Conservation (phyloP, 2,113 vertebrate species). For the Camelus bactrianus region DNA sequence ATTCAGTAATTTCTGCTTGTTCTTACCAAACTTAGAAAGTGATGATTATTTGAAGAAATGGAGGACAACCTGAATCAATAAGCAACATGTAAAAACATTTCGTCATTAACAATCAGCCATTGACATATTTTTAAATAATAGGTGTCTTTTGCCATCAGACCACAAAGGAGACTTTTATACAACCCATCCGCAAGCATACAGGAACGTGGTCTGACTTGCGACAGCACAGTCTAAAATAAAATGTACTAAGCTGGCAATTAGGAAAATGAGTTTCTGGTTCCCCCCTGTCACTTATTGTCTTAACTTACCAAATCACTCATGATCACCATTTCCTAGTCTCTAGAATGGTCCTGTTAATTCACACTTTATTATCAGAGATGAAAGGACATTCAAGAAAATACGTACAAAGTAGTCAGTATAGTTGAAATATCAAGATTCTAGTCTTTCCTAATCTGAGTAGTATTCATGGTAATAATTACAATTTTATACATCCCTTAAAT, state of each 20-base stretch:
- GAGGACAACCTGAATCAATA: neutral
- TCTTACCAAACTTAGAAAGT: neutral
- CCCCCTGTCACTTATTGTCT: neutral
- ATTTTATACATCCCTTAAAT: neutral
- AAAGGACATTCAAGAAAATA: neutral
- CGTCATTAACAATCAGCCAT: conserved; percentile 19
- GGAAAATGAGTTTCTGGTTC: neutral
- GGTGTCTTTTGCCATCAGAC: conserved; percentile 39
- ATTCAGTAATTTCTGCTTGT: conserved; percentile 8
- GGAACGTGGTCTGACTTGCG: neutral
- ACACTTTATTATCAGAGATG: neutral
- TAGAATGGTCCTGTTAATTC: conserved; percentile 15
- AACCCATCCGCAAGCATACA: conserved; percentile 1
- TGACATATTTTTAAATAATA: conserved; percentile 61
- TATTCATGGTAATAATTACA: neutral
- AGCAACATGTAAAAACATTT: conserved; percentile 8
- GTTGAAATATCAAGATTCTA: conserved; percentile 13
- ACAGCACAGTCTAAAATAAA: neutral
- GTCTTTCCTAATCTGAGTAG: neutral
- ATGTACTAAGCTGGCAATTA: neutral
- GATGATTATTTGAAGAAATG: conserved; percentile 41
- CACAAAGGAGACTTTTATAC: conserved; percentile 26
- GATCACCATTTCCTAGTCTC: neutral
- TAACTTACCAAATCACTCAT: neutral
- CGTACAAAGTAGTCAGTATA: neutral